Evolutionary conservation across 2,113 vertebrate species (phyloP).

Genomic region (Notothenia coriiceps): DNA sequence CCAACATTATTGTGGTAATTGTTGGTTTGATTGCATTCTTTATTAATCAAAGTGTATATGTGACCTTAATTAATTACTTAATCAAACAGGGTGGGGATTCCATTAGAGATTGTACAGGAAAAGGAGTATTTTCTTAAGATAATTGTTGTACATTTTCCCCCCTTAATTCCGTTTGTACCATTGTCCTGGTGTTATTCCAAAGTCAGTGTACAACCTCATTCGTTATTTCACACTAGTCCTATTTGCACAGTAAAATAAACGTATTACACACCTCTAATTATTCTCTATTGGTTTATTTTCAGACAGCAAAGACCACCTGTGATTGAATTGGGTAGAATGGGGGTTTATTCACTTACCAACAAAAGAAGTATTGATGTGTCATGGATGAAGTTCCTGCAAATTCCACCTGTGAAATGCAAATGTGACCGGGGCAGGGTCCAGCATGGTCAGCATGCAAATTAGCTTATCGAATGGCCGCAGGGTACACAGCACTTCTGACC

Average conservation of each 20-base stretch:
- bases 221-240: slow-evolving; percentile 16
- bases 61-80: slow-evolving; percentile 58
- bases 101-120: background rate
- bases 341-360: slow-evolving; percentile 56
- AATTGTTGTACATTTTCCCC: slow-evolving; percentile 1
- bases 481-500: slow-evolving; percentile 39
- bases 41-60: slow-evolving; percentile 58
- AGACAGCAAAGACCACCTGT: slow-evolving; percentile 54
- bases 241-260: slow-evolving; percentile 36
- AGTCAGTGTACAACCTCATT: background rate
- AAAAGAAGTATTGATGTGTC: slow-evolving; percentile 65
- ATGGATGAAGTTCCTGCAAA: slow-evolving; percentile 45
- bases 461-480: slow-evolving; percentile 36
- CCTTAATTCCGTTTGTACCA: background rate
- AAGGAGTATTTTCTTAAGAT: slow-evolving; percentile 5
- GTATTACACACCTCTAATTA: slow-evolving; percentile 61
- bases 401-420: slow-evolving; percentile 76
- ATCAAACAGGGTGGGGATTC: slow-evolving; percentile 26
- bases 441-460: slow-evolving; percentile 66
- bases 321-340: slow-evolving; percentile 40
- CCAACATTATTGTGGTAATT: slow-evolving; percentile 49
- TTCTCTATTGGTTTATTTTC: slow-evolving; percentile 43
- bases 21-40: slow-evolving; percentile 60
- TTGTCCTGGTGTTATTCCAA: slow-evolving; percentile 14
- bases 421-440: slow-evolving; percentile 41